Evolutionary conservation across 2,113 vertebrate genomes (phyloP), one percentile per base, ranked within the genome.

Genomic region (Nibea coibor): DNA sequence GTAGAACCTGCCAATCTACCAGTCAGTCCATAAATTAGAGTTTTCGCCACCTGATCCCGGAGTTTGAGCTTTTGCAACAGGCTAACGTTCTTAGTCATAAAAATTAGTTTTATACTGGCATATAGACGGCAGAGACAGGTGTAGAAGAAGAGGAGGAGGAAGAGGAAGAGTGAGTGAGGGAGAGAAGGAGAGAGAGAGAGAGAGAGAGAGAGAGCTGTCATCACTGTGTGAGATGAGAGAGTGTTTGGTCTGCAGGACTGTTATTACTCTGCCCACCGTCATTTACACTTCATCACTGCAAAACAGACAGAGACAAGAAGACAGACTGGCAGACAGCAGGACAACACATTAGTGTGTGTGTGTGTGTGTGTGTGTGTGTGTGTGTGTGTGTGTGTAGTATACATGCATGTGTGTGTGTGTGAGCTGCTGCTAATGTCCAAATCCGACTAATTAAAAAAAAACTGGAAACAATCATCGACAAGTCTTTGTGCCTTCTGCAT

Each of bases 221-320:
- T 83, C 90, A 15, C 66, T 31, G 57, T 59, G 76, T 47, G 61
- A 56, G 51, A 63, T 58, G 61, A 75, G 72, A 54, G 64, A 62
- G 68, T 20, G 72, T 79, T 81, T 74, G 82, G 80, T 72, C 70
- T 71, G 69, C 63, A 71, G 73, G 72, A 78, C 81, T 83, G 81
- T 89, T 83, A 75, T 84, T 89, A 85, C 73, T 83, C 73, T 80
- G 81, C 50, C 83, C 78, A 24, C 87, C 61, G 7, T 84, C 83
- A 86, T 91, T 91, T 81, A 58, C 87, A 84, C 85, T 81, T 91
- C 85, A 78, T 86, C 86, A 78, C 88, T 24, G 80, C 69, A 39
- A 42, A 67, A 68, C 35, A 73, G 57, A 76, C 75, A 63, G 47
- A 80, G 75, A 78, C 63, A 58, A 54, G 77, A 56, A 42, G 72